Base-by-base conservation (phyloP, 1,140 invertebrate genomes). In the Plectus sambesii region DNA sequence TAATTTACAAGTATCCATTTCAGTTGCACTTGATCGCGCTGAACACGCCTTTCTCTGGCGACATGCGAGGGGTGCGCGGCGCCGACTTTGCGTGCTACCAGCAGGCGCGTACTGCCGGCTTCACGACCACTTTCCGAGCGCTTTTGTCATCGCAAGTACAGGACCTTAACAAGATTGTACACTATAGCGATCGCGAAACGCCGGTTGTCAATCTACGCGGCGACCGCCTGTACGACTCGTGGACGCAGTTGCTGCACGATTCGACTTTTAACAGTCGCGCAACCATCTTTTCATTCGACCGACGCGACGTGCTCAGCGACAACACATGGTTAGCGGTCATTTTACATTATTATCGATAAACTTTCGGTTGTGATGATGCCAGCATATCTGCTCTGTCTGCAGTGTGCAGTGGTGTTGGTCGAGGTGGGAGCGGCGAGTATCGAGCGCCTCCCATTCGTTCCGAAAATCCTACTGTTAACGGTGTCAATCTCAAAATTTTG, bases 41-140 rank as follows among this genome's bases (percentile, higher is more conserved):
- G 29, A 96, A 96, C 70, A 82, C 87, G 50, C 85, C 90, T 0
- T 79, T 81, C 53, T 79, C 79, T 5, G 92, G 92, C 19, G 82
- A 89, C 66, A 83, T 93, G 78, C 81, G 85, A 58, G 89, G 89
- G 1, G 79, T 88, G 9, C 75, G 86, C 22, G 84, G 87, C 9
- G 87, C 85, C 12, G 92, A 97, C 73, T 88, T 87, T 58, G 77
- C 81, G 38, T 97, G 92, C 72, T 92, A 93, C 72, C 77, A 85
- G 49, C 84, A 97, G 73, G 82, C 88, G 5, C 76, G 82, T 44
- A 73, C 82, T 54, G 82, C 85, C 15, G 72, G 74, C 15, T 61
- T 76, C 43, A 75, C 79, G 56, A 88, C 87, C 30, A 93, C 89
- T 38, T 96, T 93, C 75, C 78, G 87, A 61, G 89, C 90, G 35